A percentile compares a stretch with the other conserved stretches of the same genome.
These are phyloP conservation scores for Ichneumoninae sp. DNA, from an alignment of 2,888 invertebrate genomes.

Conservation along the genomic window DNA sequence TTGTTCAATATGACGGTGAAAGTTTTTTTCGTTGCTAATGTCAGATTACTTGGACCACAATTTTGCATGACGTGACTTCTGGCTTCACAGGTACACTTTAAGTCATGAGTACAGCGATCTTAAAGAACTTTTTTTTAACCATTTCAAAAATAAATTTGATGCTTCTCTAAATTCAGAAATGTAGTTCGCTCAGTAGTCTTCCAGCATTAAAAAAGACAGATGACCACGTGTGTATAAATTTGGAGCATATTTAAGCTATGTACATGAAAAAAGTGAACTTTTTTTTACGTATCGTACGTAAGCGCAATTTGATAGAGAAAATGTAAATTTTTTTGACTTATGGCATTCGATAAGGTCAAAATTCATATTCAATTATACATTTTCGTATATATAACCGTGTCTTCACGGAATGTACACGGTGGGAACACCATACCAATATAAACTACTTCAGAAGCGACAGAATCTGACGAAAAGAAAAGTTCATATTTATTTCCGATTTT, in stretches of 20 bases:
- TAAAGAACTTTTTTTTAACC: background rate
- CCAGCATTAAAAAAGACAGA: background rate
- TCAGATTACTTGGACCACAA: background rate
- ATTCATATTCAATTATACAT: slow-evolving; percentile 10
- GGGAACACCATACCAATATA: slow-evolving; percentile 48
- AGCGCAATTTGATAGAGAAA: background rate
- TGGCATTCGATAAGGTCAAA: slow-evolving; percentile 14
- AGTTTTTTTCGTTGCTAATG: background rate
- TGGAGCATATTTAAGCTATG: background rate
- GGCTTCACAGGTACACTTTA: background rate
- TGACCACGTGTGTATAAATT: background rate
- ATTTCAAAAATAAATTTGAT: background rate
- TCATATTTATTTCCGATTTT: slow-evolving; percentile 16
- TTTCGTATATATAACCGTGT: slow-evolving; percentile 1
- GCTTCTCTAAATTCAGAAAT: background rate
- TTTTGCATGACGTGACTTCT: background rate
- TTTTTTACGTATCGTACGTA: background rate
- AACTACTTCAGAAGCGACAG: background rate
- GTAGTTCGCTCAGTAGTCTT: background rate
- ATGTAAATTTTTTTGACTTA: background rate
- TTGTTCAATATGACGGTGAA: background rate
- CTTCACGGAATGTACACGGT: slow-evolving; percentile 48
- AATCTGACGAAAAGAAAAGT: slow-evolving; percentile 1
- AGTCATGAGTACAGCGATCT: background rate
- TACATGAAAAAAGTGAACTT: background rate